phyloP scores from a whole-genome alignment of 2,888 invertebrate genomes.

The Hymenopus coronatus region DNA sequence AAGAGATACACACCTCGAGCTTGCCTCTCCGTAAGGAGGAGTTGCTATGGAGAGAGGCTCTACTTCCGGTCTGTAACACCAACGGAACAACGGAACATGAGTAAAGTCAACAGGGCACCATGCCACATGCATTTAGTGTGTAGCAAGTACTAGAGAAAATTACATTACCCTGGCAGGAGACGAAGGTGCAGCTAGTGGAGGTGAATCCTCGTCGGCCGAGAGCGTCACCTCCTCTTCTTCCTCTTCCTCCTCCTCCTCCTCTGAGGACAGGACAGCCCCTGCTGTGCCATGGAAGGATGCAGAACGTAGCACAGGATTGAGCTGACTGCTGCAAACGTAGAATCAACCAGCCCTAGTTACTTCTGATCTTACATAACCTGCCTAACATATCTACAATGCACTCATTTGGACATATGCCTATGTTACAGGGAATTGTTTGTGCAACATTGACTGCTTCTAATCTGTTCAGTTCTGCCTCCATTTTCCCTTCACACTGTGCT shows the following conservation, averaged over 20 bases:
- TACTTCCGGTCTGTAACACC: conserved; percentile 28
- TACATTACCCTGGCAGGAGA: conserved; percentile 33
- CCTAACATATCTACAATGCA: too few species aligned
- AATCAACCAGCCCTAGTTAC: too few species aligned
- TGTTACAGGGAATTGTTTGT: too few species aligned
- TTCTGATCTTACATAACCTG: too few species aligned
- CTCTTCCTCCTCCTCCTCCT: background rate
- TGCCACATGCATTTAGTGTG: background rate
- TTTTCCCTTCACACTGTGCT: too few species aligned
- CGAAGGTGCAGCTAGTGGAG: conserved; percentile 15
- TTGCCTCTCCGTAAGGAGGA: conserved; percentile 38
- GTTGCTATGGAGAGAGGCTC: conserved; percentile 36
- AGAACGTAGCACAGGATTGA: conserved; percentile 47
- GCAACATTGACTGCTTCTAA: too few species aligned
- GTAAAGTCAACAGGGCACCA: background rate
- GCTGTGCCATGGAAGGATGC: conserved; percentile 51
- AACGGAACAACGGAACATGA: background rate
- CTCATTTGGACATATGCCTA: too few species aligned
- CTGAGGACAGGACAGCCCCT: background rate
- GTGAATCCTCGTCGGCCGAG: conserved; percentile 33
- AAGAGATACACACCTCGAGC: conserved; percentile 34
- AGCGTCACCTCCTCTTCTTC: conserved; percentile 33
- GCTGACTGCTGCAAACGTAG: conserved; percentile 34
- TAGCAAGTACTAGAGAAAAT: background rate
- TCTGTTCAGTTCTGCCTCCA: too few species aligned